Evolutionary conservation across 2,888 invertebrate species (phyloP), one percentile per base, ranked within the genome.

Genomic region (Mythimna albipuncta): DNA sequence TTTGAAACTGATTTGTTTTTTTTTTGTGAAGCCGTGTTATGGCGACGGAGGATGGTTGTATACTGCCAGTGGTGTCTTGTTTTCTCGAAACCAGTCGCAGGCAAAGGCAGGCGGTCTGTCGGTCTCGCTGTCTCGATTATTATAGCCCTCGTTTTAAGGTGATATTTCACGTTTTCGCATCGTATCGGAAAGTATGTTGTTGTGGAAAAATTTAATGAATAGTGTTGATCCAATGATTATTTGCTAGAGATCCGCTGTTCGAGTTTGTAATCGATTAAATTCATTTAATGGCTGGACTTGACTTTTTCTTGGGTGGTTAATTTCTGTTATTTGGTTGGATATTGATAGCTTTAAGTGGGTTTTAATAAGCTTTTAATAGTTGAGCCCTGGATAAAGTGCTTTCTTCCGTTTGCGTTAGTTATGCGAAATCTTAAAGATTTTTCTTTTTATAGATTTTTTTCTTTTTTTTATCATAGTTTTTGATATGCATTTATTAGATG

Each of bases 21-120:
- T 71, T 83, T 85, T 81, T 71, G 52, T 32, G 64, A 58, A 71
- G 68, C 77, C 91, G 93, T 91, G 88, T 83, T 88, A 74, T 55
- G 82, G 67, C 82, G 61, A 67, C 85, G 90, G 85, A 85, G 88
- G 87, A 86, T 86, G 77, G 84, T 80, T 85, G 87, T 85, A 81
- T 87, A 96, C 95, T 95, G 93, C 85, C 86, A 69, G 61, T 75
- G 94, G 94, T 95, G 80, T 67, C 84, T 84, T 89, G 88, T 93
- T 94, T 90, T 94, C 93, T 92, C 89, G 89, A 91, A 94, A 94
- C 94, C 90, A 87, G 94, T 93, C 87, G 85, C 69, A 58, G 74
- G 73, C 61, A 90, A 88, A 92, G 82, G 89, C 86, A 71, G 89
- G 85, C 77, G 86, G 90, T 89, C 84, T 70, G 89, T 83, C 77